Evolutionary conservation across 1,140 invertebrate genomes (phyloP).

Genomic region (Hyposmocoma kahamanoa): DNA sequence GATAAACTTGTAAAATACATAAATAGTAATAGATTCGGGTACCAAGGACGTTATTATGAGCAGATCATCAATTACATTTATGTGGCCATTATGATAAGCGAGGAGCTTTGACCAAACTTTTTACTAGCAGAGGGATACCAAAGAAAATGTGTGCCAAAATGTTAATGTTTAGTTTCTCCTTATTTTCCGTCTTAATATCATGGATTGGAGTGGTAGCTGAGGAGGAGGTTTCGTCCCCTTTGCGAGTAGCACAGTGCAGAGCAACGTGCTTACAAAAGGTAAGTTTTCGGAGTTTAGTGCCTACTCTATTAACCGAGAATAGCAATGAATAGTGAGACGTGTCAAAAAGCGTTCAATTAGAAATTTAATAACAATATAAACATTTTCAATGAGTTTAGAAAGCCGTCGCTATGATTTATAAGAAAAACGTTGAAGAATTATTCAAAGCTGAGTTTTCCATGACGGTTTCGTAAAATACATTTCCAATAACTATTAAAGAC

Average conservation of each 20-base stretch:
- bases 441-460: no score
- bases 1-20: conserved; percentile 15
- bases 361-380: no score
- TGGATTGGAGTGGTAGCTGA: conserved; percentile 66
- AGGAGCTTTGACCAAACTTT: conserved; percentile 39
- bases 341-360: no score
- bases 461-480: no score
- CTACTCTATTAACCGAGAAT: no score
- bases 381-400: no score
- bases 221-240: conserved; percentile 78
- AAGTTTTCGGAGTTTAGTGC: conserved; percentile 23
- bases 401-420: no score
- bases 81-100: conserved; percentile 62
- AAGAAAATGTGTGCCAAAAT: conserved; percentile 73
- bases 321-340: no score
- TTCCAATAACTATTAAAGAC: no score
- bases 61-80: conserved; percentile 27
- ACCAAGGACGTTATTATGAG: conserved; percentile 14
- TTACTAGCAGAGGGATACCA: conserved; percentile 47
- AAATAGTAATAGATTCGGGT: background rate
- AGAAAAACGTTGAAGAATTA: no score
- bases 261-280: conserved; percentile 81
- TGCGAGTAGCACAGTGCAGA: conserved; percentile 79
- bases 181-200: conserved; percentile 55
- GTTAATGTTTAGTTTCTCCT: conserved; percentile 66